Conservation (phyloP, 2,888 invertebrate species). For the Plagodis pulveraria region DNA sequence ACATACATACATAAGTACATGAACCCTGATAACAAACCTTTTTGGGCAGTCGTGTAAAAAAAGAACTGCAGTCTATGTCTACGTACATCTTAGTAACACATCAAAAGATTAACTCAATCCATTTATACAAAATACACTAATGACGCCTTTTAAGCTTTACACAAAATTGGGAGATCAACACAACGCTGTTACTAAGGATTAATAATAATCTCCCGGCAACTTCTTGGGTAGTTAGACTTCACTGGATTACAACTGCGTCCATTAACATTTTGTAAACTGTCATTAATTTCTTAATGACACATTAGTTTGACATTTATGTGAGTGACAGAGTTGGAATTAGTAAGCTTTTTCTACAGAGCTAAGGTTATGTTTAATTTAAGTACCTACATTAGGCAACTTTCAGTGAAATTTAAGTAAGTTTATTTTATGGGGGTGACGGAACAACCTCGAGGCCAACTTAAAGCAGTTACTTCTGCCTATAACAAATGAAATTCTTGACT, state of each 20-base stretch:
- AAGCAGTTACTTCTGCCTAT: too few species aligned
- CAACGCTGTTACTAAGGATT: conserved; percentile 5
- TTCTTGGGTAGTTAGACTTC: neutral
- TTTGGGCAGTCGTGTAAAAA: too few species aligned
- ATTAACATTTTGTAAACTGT: conserved; percentile 35
- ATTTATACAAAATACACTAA: neutral
- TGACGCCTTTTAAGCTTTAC: neutral
- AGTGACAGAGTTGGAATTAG: conserved; percentile 22
- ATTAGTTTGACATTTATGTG: conserved; percentile 35
- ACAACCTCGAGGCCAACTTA: too few species aligned
- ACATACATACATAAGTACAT: too few species aligned
- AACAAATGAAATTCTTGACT: too few species aligned
- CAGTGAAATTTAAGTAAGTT: too few species aligned
- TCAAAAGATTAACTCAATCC: neutral
- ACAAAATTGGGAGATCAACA: conserved; percentile 8
- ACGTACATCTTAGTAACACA: too few species aligned
- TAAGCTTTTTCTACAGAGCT: neutral
- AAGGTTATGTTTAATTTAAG: too few species aligned
- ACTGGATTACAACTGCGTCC: conserved; percentile 25
- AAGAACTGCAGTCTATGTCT: too few species aligned
- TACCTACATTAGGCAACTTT: too few species aligned
- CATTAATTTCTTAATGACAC: conserved; percentile 35
- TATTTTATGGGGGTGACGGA: too few species aligned
- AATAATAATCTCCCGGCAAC: conserved; percentile 16
- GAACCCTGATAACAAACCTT: too few species aligned